A percentile compares a stretch with the other conserved stretches of the same genome.
These are phyloP conservation scores for Pseudomyrmex flavicornis DNA, from an alignment of 1,140 invertebrate species.

Conservation along the genomic window DNA sequence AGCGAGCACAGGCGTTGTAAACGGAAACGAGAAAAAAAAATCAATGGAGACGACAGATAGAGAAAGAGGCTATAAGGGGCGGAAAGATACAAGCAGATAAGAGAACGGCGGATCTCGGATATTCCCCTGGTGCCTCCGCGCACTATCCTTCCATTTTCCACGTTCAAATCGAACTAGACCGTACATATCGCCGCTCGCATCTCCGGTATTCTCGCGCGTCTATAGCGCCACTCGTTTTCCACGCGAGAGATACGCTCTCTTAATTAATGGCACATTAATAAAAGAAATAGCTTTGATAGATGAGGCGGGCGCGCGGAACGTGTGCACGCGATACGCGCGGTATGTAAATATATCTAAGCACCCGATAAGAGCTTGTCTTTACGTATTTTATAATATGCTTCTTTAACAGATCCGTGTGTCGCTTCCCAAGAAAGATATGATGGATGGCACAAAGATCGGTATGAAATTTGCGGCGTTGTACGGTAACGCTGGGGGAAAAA, in stretches of 20 bases:
- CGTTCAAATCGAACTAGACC: conserved; percentile 34
- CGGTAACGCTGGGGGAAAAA: too few relatives aligned
- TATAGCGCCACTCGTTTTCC: background rate
- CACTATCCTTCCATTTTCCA: conserved; percentile 18
- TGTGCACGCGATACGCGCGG: background rate
- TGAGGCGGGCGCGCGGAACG: background rate
- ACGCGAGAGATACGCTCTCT: background rate
- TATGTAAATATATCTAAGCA: background rate
- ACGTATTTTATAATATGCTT: background rate
- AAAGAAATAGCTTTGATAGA: conserved; percentile 5
- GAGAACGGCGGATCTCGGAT: conserved; percentile 24
- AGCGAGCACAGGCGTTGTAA: conserved; percentile 55
- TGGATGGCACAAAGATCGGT: background rate
- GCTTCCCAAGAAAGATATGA: background rate
- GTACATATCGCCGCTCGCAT: conserved; percentile 17
- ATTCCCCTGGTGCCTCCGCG: background rate
- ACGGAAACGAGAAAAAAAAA: conserved; percentile 64
- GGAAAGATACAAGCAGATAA: conserved; percentile 43
- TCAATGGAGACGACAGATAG: conserved; percentile 44
- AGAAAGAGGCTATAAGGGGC: conserved; percentile 11
- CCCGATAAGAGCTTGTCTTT: background rate
- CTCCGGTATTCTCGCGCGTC: conserved; percentile 18
- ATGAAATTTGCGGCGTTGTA: background rate
- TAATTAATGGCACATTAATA: conserved; percentile 39
- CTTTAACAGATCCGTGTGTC: background rate